Conservation (phyloP, 1,140 invertebrate genomes). For the Atta cephalotes region DNA sequence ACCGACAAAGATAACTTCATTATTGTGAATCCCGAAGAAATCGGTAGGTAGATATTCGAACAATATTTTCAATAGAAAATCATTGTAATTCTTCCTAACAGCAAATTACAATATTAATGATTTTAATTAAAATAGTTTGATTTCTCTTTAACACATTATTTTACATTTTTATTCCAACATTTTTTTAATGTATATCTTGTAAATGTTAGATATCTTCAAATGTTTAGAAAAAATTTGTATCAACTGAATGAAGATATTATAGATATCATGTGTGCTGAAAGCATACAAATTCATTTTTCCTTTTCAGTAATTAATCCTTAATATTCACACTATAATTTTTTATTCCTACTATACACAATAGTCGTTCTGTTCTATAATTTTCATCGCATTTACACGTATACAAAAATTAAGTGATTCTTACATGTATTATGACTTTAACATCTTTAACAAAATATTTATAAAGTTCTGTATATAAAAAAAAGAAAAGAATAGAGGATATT, state of each 20-base stretch:
- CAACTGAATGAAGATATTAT: not conserved
- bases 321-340: too few relatives aligned
- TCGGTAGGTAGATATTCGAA: slow-evolving; percentile 86
- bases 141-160: not conserved
- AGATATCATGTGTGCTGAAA: not conserved
- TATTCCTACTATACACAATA: too few relatives aligned
- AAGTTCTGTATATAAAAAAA: too few relatives aligned
- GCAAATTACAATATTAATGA: not conserved
- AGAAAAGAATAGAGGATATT: too few relatives aligned
- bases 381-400: too few relatives aligned
- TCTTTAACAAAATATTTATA: too few relatives aligned
- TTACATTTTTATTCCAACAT: not conserved
- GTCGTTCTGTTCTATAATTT: too few relatives aligned
- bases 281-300: not conserved
- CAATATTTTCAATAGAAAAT: not conserved
- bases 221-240: not conserved
- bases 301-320: not conserved
- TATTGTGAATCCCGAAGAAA: slow-evolving; percentile 93
- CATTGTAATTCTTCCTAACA: not conserved
- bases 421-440: too few relatives aligned
- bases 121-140: not conserved
- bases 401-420: too few relatives aligned
- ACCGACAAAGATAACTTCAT: slow-evolving; percentile 88
- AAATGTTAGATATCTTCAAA: not conserved
- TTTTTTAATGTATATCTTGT: not conserved